Evolutionary conservation across 2,113 vertebrate genomes (phyloP).

Genomic region (Leucopternis melanops): DNA sequence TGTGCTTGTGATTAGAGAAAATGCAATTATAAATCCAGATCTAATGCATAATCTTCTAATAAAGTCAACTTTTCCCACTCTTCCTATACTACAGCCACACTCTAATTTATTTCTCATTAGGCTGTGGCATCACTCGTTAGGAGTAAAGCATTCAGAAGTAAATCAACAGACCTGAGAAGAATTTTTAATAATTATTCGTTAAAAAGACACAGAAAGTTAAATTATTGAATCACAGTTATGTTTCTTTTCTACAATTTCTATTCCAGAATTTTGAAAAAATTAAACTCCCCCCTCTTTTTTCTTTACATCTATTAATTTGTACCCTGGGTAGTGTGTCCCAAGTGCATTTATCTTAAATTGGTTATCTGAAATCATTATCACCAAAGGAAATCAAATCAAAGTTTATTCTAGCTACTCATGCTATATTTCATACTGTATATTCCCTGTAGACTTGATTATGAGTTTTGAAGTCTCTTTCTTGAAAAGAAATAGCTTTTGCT

Average conservation of each 20-base stretch:
- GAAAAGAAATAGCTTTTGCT: neutral
- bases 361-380: neutral
- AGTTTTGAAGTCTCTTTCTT: neutral
- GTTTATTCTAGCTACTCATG: neutral
- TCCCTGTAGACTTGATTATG: neutral
- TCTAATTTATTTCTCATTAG: conserved; percentile 49
- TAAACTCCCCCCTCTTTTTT: neutral
- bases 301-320: neutral
- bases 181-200: neutral
- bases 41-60: conserved; percentile 29
- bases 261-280: neutral
- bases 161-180: neutral
- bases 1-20: conserved; percentile 13
- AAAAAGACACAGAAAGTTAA: neutral
- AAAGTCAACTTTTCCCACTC: conserved; percentile 3
- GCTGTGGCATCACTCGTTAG: neutral
- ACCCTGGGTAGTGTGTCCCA: neutral
- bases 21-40: conserved; percentile 26
- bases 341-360: neutral
- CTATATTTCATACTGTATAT: neutral
- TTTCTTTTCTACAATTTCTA: neutral
- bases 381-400: conserved; percentile 8
- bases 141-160: neutral
- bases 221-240: neutral
- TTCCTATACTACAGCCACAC: neutral